These are phyloP conservation scores for Rhinoptilus africanus DNA, from an alignment of 2,113 vertebrate genomes.

Conservation along the genomic window DNA sequence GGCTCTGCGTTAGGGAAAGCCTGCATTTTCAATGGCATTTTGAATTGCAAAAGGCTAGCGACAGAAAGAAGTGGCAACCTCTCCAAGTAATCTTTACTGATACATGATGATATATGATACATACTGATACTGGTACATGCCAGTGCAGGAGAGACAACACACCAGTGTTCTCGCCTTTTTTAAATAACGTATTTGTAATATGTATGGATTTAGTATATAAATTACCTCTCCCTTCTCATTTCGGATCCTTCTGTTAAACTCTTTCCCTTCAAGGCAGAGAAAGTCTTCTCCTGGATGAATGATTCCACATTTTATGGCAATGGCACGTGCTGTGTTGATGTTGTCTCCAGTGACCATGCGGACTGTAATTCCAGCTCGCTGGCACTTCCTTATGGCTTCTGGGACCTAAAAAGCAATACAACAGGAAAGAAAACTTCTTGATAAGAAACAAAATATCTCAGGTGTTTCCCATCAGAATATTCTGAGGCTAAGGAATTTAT, in stretches of 20 bases:
- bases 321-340: slow-evolving; percentile 97
- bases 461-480: not conserved
- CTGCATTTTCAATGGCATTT: not conserved
- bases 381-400: slow-evolving; percentile 94
- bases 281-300: slow-evolving; percentile 97
- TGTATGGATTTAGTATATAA: not conserved
- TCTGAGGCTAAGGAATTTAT: not conserved
- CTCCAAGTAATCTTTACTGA: not conserved
- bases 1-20: not conserved
- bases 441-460: not conserved
- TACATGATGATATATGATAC: too few relatives aligned
- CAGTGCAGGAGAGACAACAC: not conserved
- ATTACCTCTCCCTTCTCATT: slow-evolving; percentile 97
- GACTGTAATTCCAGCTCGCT: slow-evolving; percentile 95
- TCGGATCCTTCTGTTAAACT: slow-evolving; percentile 96
- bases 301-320: slow-evolving; percentile 98
- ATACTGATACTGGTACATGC: too few relatives aligned
- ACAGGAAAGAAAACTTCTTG: not conserved
- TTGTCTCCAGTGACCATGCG: slow-evolving; percentile 99
- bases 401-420: slow-evolving; percentile 80
- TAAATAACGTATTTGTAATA: not conserved
- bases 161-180: accelerated
- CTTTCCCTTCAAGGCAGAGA: slow-evolving; percentile 95
- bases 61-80: not conserved
- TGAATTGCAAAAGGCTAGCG: not conserved